Base-by-base conservation (phyloP, 2,888 invertebrate genomes). In the Poecilus cupreus region DNA sequence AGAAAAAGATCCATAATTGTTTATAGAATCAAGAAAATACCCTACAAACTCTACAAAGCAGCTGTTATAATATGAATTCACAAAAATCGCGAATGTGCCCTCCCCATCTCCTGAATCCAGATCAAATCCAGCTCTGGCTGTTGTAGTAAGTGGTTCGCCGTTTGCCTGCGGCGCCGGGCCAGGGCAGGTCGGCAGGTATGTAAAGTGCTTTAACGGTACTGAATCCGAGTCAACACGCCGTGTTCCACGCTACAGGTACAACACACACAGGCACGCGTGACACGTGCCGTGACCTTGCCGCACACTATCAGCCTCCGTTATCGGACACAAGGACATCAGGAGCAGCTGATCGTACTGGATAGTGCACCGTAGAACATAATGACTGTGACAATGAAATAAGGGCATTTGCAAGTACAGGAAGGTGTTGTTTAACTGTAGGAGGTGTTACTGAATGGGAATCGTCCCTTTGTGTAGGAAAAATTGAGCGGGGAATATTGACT, bases 401-500 rank as follows among this genome's bases (percentile, higher is more conserved):
- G n/a, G n/a, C n/a, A n/a, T n/a, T n/a, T n/a, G n/a, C n/a, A n/a
- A n/a, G n/a, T n/a, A n/a, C n/a, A n/a, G n/a, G n/a, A n/a, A n/a
- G n/a, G n/a, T n/a, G n/a, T n/a, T n/a, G n/a, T n/a, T n/a, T n/a
- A n/a, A 87, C 85, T 5, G 85, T 87, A n/a, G 89, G 89, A 0
- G 89, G 89, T 11, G 89, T 89, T 18, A 89, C 88, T 10, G 89
- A 89, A 80, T 89, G 86, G 10, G 91, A 91, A 83, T 91, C 92
- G 84, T 93, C 93, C 84, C 92, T 93, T 72, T 91, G 90, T n/a
- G 91, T 91, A 3, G 93, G 93, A 26, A 93, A 93, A 83, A 91
- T 88, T 51, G 89, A 89, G 80, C 89, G 86, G 80, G 37, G 4
- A 68, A 37, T 8, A 13, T 16, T 1, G n/a, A n/a, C n/a, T n/a